These are phyloP conservation scores for Halcyon leucocephala DNA, from an alignment of 2,797 vertebrate species.

Conservation along the genomic window DNA sequence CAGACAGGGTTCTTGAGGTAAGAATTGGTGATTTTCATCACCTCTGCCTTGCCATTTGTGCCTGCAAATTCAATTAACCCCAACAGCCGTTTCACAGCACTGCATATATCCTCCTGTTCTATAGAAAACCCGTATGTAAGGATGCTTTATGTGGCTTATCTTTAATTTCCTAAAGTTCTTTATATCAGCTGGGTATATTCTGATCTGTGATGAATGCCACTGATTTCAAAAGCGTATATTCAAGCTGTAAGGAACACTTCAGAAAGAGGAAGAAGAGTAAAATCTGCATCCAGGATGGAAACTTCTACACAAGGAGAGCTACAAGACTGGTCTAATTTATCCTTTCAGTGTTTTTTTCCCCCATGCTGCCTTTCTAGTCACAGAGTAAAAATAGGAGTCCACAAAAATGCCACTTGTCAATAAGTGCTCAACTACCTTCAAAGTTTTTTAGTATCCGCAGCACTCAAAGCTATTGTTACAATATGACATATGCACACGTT, in stretches of 20 bases:
- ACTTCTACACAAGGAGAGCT: not conserved
- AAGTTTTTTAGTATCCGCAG: not conserved
- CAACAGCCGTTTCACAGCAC: not conserved
- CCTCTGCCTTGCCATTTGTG: not conserved
- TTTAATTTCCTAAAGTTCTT: not conserved
- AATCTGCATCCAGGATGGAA: not conserved
- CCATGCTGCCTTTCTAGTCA: not conserved
- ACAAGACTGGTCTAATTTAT: not conserved
- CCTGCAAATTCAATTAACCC: not conserved
- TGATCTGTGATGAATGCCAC: not conserved
- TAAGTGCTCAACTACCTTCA: not conserved
- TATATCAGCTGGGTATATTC: not conserved
- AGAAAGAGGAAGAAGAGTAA: not conserved
- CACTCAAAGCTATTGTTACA: slow-evolving; percentile 12
- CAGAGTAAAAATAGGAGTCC: not conserved
- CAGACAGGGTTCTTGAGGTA: fast-evolving
- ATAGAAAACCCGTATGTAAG: not conserved
- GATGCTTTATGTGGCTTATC: not conserved
- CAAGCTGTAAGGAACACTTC: not conserved
- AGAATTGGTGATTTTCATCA: not conserved
- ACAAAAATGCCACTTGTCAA: not conserved
- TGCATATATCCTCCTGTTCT: not conserved
- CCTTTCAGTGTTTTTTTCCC: not conserved
- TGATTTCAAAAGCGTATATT: not conserved
- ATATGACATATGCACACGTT: not conserved